These are phyloP conservation scores for Mastigias papua DNA, from an alignment of 30 jellyfish, hydroid and myxozoan genomes.

Conservation along the genomic window DNA sequence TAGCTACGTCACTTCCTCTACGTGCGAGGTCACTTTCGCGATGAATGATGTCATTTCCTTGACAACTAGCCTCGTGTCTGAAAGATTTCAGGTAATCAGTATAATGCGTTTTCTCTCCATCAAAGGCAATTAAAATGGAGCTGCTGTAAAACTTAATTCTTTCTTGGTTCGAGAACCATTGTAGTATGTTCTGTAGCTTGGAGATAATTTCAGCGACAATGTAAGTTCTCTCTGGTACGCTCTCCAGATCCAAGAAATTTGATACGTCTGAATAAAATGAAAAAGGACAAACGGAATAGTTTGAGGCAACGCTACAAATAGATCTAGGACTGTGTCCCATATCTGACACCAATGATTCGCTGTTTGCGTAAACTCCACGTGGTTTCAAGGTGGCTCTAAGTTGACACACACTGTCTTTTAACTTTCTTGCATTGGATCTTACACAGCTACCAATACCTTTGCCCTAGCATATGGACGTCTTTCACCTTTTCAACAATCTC, in stretches of 20 bases:
- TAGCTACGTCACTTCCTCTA: neutral
- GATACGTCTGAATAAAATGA: constrained; percentile 9
- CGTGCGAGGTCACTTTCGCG: neutral
- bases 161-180: constrained; percentile 59
- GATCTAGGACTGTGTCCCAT: neutral
- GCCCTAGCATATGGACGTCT: too few species aligned
- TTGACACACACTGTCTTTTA: too few species aligned
- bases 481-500: too few species aligned
- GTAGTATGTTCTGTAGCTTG: constrained; percentile 10
- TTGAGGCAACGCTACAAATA: neutral
- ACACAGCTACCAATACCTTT: too few species aligned
- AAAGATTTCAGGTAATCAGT: neutral
- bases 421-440: too few species aligned
- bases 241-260: constrained; percentile 38
- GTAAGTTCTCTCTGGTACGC: constrained; percentile 46
- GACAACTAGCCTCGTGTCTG: too few species aligned
- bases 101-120: constrained; percentile 28
- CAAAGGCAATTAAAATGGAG: constrained; percentile 61
- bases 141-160: constrained; percentile 57
- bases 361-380: too few species aligned
- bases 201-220: constrained; percentile 29
- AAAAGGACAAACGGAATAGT: neutral
- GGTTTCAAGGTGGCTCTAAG: too few species aligned
- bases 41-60: constrained; percentile 21
- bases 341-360: neutral